phyloP scores from a whole-genome alignment of 2,797 vertebrate species.

The Lacerta viridis region DNA sequence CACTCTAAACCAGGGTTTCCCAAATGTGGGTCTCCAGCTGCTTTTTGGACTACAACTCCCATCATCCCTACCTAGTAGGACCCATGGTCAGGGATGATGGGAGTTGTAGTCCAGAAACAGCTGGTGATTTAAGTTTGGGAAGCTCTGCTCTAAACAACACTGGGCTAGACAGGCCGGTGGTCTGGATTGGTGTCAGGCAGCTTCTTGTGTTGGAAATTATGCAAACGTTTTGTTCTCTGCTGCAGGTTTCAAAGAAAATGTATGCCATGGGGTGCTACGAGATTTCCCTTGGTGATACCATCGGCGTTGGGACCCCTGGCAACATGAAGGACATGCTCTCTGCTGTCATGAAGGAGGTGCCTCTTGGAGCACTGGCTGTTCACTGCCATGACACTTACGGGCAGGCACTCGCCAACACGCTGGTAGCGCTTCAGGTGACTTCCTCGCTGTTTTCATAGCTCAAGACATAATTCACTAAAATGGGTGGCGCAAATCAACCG shows the following conservation, averaged over 20 bases:
- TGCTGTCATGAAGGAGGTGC: slow-evolving; percentile 89
- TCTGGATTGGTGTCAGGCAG: too few species aligned
- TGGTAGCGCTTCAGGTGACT: slow-evolving; percentile 92
- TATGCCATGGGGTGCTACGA: slow-evolving; percentile 98
- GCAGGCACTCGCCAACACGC: slow-evolving; percentile 95
- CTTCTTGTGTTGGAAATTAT: too few species aligned
- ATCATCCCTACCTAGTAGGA: too few species aligned
- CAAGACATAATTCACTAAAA: neutral
- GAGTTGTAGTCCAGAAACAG: too few species aligned
- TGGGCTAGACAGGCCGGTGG: too few species aligned
- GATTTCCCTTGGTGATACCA: slow-evolving; percentile 96
- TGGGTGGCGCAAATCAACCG: neutral
- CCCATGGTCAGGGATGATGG: too few species aligned
- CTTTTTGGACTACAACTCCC: too few species aligned
- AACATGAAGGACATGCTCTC: slow-evolving; percentile 92
- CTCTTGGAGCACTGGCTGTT: slow-evolving; percentile 89
- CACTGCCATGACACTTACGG: slow-evolving; percentile 98
- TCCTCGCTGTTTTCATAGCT: neutral
- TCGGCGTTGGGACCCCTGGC: slow-evolving; percentile 93
- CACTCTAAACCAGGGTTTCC: too few species aligned
- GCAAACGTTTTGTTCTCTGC: accelerated
- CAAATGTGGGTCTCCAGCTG: too few species aligned
- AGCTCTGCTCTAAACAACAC: too few species aligned
- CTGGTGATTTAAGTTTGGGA: too few species aligned
- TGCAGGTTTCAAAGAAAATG: slow-evolving; percentile 91